Evolutionary conservation across 2,797 vertebrate species (phyloP).

Genomic region (Pygocentrus nattereri): DNA sequence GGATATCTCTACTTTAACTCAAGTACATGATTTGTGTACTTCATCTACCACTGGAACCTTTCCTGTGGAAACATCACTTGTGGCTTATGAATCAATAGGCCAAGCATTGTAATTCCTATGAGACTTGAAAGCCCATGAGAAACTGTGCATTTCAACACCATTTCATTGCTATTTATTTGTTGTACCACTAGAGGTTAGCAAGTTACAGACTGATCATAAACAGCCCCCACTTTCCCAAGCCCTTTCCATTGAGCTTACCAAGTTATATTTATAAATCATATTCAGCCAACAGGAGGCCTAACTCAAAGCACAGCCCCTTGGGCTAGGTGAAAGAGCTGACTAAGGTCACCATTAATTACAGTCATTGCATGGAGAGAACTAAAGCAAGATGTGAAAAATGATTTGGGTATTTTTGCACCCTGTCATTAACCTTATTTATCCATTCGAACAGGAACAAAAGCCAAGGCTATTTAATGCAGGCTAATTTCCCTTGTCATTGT

Average conservation of each 20-base stretch:
- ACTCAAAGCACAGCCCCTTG: neutral
- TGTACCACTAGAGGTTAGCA: neutral
- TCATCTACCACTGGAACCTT: too few species aligned
- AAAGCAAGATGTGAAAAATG: slow-evolving; percentile 35
- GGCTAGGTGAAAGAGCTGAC: slow-evolving; percentile 7
- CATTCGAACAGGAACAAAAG: slow-evolving; percentile 38
- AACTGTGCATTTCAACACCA: neutral
- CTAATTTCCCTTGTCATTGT: slow-evolving; percentile 36
- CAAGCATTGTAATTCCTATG: neutral
- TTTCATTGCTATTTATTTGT: neutral
- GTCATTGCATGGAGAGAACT: slow-evolving; percentile 26
- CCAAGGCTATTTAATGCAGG: slow-evolving; percentile 10
- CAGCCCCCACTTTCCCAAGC: too few species aligned
- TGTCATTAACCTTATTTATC: slow-evolving; percentile 51
- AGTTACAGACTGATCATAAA: neutral
- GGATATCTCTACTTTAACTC: too few species aligned
- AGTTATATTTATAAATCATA: neutral
- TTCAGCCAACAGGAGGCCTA: neutral
- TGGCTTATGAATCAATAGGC: neutral
- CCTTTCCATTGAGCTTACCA: neutral
- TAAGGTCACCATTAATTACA: slow-evolving; percentile 47
- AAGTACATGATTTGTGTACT: too few species aligned
- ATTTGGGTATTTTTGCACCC: slow-evolving; percentile 41
- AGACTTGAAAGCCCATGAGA: neutral
- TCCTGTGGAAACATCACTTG: neutral